Evolutionary conservation across 2,888 invertebrate species (phyloP), one percentile per base, ranked within the genome.

Genomic region (Apotomis capreana): DNA sequence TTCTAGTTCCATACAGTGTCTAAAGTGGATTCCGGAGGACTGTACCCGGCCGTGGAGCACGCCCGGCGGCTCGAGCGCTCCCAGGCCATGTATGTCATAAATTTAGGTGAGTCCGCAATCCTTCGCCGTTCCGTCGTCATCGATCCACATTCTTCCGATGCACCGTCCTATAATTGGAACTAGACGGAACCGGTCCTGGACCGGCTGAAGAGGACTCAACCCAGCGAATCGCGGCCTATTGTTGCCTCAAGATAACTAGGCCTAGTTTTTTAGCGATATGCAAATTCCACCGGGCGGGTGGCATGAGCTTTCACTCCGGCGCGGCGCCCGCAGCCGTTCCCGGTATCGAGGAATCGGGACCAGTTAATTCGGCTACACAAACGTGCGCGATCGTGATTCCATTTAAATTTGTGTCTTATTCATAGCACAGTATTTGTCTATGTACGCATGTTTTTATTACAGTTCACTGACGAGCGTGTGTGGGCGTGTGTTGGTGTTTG

Each of bases 81-180:
- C 87, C 92, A 89, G 91, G 92, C 92, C 87, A 93, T 93, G 93
- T 93, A 93, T 91, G 93, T 93, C 91, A 92, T 93, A 79, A 93
- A 93, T 91, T 90, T 93, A 91, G 93, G 93, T 93, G 89, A 92
- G 93, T 91, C 88, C 88, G 88, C 87, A 84, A 81, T 84, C 83
- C 81, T 84, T 84, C 78, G 81, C 81, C 82, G 82, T 81, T 84
- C 82, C 81, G 75, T 77, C 78, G 79, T 79, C 80, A 80, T 78
- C 80, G 86, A 81, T 85, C 85, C 79, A 87, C 87, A 88, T 87
- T 87, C 84, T 82, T 79, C 77, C 80, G 80, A 78, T 79, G 81
- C 79, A 78, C 82, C 83, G 80, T 81, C 87, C 86, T 86, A 86
- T 87, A 85, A 90, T 87, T 88, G 88, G 84, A 89, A 87, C 90